Conservation (phyloP, 2,888 invertebrate genomes). For the Hymenopus coronatus region DNA sequence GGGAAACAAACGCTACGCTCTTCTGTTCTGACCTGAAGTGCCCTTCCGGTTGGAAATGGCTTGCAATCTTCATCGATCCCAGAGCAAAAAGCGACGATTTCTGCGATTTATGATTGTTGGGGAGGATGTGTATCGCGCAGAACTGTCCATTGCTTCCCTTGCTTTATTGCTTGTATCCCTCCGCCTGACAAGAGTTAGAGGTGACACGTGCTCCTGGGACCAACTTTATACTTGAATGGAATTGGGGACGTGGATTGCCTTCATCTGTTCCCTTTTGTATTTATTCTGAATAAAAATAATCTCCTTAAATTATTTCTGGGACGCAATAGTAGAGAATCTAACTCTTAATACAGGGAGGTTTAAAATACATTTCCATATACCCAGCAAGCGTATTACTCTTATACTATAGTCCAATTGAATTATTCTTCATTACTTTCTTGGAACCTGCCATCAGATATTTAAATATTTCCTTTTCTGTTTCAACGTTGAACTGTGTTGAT, state of each 20-base stretch:
- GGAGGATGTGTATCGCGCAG: background rate
- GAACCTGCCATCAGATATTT: too few relatives aligned
- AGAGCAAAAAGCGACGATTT: constrained; percentile 27
- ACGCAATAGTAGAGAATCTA: too few relatives aligned
- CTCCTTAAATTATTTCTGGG: background rate
- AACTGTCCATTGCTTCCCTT: background rate
- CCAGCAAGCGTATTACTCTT: too few relatives aligned
- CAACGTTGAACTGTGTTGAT: too few relatives aligned
- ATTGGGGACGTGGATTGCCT: background rate
- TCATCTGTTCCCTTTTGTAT: background rate
- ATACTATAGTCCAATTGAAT: too few relatives aligned
- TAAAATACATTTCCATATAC: too few relatives aligned
- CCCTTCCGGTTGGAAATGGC: constrained; percentile 1
- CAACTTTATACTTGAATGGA: background rate
- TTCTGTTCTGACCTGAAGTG: background rate
- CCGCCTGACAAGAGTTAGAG: background rate
- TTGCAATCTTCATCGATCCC: constrained; percentile 23
- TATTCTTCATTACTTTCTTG: too few relatives aligned
- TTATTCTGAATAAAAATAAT: background rate
- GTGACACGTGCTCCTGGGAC: background rate
- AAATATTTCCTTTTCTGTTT: too few relatives aligned
- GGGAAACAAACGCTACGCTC: background rate
- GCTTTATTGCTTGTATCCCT: background rate
- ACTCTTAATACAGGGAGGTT: too few relatives aligned
- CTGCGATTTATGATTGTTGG: constrained; percentile 22